Evolutionary conservation across 1,140 invertebrate species (phyloP).

Genomic region (Euglossa dilemma): DNA sequence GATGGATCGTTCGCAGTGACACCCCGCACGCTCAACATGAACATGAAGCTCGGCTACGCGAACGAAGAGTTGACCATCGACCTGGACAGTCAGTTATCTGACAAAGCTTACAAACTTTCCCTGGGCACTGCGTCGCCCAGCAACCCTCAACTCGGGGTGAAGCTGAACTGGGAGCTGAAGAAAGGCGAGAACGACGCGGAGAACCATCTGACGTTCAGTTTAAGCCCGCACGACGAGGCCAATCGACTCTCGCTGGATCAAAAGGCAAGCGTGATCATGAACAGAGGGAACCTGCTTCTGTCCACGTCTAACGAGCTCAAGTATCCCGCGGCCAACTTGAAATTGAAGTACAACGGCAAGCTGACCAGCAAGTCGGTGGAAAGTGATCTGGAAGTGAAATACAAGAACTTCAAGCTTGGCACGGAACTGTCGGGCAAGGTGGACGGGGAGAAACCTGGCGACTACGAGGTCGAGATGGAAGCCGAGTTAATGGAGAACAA

Average conservation of each 20-base stretch:
- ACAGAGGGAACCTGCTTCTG: constrained; percentile 72
- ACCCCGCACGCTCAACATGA: constrained; percentile 76
- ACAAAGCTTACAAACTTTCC: constrained; percentile 61
- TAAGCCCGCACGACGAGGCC: constrained; percentile 83
- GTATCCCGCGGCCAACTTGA: constrained; percentile 82
- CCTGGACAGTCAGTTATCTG: constrained; percentile 69
- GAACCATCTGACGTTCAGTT: constrained; percentile 84
- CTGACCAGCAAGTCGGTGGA: constrained; percentile 82
- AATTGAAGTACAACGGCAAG: constrained; percentile 81
- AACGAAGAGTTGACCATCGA: constrained; percentile 81
- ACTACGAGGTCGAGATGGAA: constrained; percentile 85
- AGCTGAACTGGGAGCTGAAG: constrained; percentile 81
- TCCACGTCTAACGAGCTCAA: constrained; percentile 81
- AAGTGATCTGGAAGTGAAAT: constrained; percentile 81
- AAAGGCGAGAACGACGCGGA: constrained; percentile 65
- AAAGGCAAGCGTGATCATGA: constrained; percentile 75
- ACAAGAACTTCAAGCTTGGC: constrained; percentile 83
- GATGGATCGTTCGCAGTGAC: constrained; percentile 82
- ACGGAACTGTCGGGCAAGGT: constrained; percentile 83
- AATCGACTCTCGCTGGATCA: constrained; percentile 83
- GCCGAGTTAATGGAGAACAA: constrained; percentile 83
- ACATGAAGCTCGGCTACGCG: constrained; percentile 83
- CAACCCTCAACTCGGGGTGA: constrained; percentile 85
- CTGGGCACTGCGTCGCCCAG: constrained; percentile 73
- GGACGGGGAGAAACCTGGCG: constrained; percentile 81